phyloP scores from a whole-genome alignment of 2,113 vertebrate species.

The Dinomys branickii region DNA sequence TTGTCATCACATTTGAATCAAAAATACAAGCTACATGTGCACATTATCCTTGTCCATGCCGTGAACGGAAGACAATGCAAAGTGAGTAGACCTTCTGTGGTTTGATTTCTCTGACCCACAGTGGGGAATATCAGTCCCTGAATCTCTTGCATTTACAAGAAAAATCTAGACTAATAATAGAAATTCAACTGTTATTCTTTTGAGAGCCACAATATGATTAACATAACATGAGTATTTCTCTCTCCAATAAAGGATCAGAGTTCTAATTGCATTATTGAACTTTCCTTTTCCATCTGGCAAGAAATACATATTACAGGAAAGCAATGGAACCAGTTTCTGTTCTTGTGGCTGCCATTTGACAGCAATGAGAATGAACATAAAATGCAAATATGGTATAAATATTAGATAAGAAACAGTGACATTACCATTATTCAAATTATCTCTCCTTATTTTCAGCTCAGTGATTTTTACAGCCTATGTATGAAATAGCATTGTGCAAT shows the following conservation, averaged over 20 bases:
- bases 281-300: conserved; percentile 57
- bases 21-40: neutral
- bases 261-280: conserved; percentile 52
- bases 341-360: conserved; percentile 45
- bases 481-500: conserved; percentile 71
- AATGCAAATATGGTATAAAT: conserved; percentile 74
- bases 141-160: neutral
- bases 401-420: conserved; percentile 71
- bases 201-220: conserved; percentile 51
- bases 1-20: conserved; percentile 13
- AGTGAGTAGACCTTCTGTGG: neutral
- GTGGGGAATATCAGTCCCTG: neutral
- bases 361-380: conserved; percentile 68
- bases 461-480: conserved; percentile 71
- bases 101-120: neutral
- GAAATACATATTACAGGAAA: conserved; percentile 49
- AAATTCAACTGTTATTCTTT: conserved; percentile 50
- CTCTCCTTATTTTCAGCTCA: conserved; percentile 77
- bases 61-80: neutral
- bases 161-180: conserved; percentile 29
- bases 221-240: neutral
- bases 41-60: neutral
- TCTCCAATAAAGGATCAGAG: neutral
- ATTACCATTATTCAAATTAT: conserved; percentile 76
- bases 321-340: conserved; percentile 33